These are phyloP conservation scores for Macaria notata DNA, from an alignment of 2,888 invertebrate species.

Conservation along the genomic window DNA sequence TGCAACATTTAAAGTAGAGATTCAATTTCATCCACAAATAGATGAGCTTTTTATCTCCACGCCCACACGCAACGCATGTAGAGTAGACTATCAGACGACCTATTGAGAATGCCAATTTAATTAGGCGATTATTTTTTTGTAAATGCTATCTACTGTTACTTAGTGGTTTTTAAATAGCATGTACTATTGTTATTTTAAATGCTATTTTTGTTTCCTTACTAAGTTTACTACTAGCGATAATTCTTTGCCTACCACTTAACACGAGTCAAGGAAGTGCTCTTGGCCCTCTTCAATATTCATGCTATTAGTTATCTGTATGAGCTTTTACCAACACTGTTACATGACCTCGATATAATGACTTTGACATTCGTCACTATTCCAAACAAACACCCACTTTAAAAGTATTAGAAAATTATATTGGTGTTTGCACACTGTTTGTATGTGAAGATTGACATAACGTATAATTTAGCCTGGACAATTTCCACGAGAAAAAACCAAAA, in stretches of 20 bases:
- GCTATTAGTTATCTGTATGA: constrained; percentile 52
- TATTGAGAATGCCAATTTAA: constrained; percentile 6
- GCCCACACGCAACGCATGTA: constrained; percentile 17
- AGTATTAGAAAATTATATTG: constrained; percentile 19
- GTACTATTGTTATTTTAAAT: no score
- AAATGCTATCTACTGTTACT: no score
- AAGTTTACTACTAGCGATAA: no score
- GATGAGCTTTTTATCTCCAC: constrained; percentile 18
- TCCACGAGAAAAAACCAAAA: no score
- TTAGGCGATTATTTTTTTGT: no score
- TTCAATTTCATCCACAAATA: constrained; percentile 19
- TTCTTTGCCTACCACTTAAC: constrained; percentile 7
- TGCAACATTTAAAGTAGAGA: constrained; percentile 9
- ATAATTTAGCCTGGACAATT: no score
- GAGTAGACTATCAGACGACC: constrained; percentile 18
- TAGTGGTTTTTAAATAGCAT: no score
- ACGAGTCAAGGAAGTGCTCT: constrained; percentile 19
- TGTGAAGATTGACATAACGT: no score
- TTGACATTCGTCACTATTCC: constrained; percentile 42
- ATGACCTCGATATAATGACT: constrained; percentile 62
- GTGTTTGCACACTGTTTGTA: constrained; percentile 2
- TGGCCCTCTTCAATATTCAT: constrained; percentile 26
- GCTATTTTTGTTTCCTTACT: no score
- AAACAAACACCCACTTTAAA: constrained; percentile 28
- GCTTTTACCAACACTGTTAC: constrained; percentile 73